Percentiles rank a stretch among this genome's conserved stretches.
Evolutionary conservation across 1,140 invertebrate species (phyloP).

Genomic region (Leptinotarsa texana): DNA sequence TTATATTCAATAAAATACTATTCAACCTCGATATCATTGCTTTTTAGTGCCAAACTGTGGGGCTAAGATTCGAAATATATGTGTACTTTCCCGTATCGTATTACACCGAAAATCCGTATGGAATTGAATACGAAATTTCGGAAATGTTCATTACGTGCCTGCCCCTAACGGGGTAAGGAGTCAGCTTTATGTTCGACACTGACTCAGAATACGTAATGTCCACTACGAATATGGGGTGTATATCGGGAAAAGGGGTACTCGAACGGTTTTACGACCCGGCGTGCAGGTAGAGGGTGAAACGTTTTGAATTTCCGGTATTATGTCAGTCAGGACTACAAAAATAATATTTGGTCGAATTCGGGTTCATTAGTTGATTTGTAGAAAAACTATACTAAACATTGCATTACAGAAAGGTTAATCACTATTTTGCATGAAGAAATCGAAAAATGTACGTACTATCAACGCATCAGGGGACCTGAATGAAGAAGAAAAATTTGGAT

Average conservation of each 20-base stretch:
- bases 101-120: conserved; percentile 30
- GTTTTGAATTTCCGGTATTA: conserved; percentile 8
- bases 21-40: background rate
- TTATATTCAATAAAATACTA: no score
- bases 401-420: no score
- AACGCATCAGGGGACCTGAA: no score
- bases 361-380: no score
- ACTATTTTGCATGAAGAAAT: no score
- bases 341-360: no score
- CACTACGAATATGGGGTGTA: conserved; percentile 9
- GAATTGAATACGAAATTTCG: conserved; percentile 47
- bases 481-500: no score
- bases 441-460: no score
- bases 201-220: background rate
- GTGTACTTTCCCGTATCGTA: background rate
- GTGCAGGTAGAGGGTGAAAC: conserved; percentile 25
- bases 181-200: conserved; percentile 13
- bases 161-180: conserved; percentile 10
- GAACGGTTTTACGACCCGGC: background rate
- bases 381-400: no score
- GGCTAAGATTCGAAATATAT: conserved; percentile 2
- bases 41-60: background rate
- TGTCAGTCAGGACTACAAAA: background rate
- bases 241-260: conserved; percentile 31
- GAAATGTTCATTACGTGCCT: conserved; percentile 48